phyloP scores from a whole-genome alignment of 2,797 vertebrate species.

The Sebastes aleutianus region DNA sequence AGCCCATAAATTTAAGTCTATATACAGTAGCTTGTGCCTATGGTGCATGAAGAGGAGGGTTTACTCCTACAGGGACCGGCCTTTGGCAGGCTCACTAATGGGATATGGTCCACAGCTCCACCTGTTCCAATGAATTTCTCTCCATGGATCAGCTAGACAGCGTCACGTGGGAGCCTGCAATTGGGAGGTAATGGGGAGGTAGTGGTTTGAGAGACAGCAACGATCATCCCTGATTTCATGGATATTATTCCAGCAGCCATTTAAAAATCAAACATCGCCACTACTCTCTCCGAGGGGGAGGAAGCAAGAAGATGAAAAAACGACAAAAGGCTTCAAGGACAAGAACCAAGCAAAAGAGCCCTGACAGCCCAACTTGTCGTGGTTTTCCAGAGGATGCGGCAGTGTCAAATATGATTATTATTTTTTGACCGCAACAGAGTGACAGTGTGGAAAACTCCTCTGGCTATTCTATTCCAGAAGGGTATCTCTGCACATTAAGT shows the following conservation, averaged over 20 bases:
- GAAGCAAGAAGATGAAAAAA: constrained; percentile 56
- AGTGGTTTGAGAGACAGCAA: constrained; percentile 69
- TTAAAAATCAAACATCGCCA: constrained; percentile 66
- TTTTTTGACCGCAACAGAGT: constrained; percentile 61
- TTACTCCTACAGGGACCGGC: constrained; percentile 71
- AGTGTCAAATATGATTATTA: constrained; percentile 74
- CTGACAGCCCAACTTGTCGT: constrained; percentile 69
- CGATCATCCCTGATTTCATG: constrained; percentile 74
- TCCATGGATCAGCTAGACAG: constrained; percentile 62
- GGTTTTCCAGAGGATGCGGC: constrained; percentile 68
- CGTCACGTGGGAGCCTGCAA: constrained; percentile 55
- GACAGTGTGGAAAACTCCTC: constrained; percentile 74
- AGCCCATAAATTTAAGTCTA: constrained; percentile 67
- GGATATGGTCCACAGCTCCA: constrained; percentile 78
- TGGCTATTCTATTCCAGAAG: constrained; percentile 67
- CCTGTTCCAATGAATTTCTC: constrained; percentile 79
- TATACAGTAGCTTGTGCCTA: constrained; percentile 67
- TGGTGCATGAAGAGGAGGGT: constrained; percentile 74
- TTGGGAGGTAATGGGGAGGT: constrained; percentile 60
- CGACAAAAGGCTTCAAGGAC: constrained; percentile 71
- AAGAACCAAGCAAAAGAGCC: constrained; percentile 58
- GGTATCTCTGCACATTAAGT: constrained; percentile 73
- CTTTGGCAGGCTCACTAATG: constrained; percentile 79
- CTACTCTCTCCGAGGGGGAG: constrained; percentile 10
- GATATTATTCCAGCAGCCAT: constrained; percentile 65